Percentiles rank a stretch among this genome's conserved stretches.
Evolutionary conservation across 2,888 invertebrate species (phyloP).

Genomic region (Machimus rusticus): DNA sequence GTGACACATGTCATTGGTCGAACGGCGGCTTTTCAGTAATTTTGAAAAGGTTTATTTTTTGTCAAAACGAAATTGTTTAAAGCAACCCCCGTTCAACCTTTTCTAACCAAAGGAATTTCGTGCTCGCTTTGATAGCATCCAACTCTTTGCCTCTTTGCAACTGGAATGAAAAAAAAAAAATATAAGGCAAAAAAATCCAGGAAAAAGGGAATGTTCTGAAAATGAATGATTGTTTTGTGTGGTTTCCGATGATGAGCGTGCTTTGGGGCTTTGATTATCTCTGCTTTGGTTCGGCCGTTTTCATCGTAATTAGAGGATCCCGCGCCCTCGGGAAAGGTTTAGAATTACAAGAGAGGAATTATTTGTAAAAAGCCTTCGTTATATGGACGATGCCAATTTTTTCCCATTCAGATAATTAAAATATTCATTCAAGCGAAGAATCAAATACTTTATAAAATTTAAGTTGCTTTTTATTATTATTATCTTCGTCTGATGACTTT

Average conservation of each 20-base stretch:
- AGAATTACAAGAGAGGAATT: background rate
- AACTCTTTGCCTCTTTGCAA: background rate
- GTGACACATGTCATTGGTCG: background rate
- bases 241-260: background rate
- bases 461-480: background rate
- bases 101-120: background rate
- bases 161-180: background rate
- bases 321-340: background rate
- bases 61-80: background rate
- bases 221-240: background rate
- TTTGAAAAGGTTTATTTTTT: background rate
- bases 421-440: background rate
- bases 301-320: background rate
- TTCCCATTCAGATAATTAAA: background rate
- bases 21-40: background rate
- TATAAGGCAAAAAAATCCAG: background rate
- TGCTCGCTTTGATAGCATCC: background rate
- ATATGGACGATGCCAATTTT: background rate
- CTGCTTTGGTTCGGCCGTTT: background rate
- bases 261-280: background rate
- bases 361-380: background rate
- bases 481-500: too few relatives aligned
- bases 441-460: background rate
- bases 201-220: background rate
- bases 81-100: background rate